Evolutionary conservation across 1,140 invertebrate species (phyloP).

Genomic region (Mizuhopecten yessoensis): DNA sequence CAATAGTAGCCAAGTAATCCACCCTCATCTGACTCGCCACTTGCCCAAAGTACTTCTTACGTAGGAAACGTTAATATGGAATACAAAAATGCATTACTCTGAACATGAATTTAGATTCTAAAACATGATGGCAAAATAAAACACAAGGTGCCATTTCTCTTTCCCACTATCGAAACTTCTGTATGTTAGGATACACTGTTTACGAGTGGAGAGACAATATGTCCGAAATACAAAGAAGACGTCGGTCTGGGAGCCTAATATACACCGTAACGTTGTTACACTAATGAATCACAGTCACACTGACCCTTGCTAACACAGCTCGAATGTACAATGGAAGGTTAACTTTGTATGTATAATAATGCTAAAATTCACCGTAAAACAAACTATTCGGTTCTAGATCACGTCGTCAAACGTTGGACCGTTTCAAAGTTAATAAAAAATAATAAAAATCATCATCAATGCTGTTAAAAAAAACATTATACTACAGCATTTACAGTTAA

Average conservation of each 20-base stretch:
- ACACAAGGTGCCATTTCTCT: neutral
- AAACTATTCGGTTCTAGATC: neutral
- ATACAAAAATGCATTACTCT: too few species aligned
- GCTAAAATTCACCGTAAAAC: neutral
- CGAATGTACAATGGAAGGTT: neutral
- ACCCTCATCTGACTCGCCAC: too few species aligned
- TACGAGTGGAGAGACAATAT: neutral
- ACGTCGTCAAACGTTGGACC: neutral
- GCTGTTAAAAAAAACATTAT: too few species aligned
- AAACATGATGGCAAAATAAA: too few species aligned
- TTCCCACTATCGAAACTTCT: neutral
- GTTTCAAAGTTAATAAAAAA: too few species aligned
- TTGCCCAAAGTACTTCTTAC: too few species aligned
- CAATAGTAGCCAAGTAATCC: too few species aligned
- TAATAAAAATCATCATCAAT: too few species aligned
- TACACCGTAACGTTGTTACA: neutral
- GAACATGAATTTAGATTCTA: too few species aligned
- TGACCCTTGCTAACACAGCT: neutral
- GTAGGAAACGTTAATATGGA: too few species aligned
- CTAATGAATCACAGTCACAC: neutral
- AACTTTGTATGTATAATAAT: neutral
- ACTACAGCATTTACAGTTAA: too few species aligned
- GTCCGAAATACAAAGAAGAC: neutral
- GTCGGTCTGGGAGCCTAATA: neutral
- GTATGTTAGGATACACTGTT: neutral